Evolutionary conservation across 2,888 invertebrate genomes (phyloP).

Genomic region (Dynastes tityus): DNA sequence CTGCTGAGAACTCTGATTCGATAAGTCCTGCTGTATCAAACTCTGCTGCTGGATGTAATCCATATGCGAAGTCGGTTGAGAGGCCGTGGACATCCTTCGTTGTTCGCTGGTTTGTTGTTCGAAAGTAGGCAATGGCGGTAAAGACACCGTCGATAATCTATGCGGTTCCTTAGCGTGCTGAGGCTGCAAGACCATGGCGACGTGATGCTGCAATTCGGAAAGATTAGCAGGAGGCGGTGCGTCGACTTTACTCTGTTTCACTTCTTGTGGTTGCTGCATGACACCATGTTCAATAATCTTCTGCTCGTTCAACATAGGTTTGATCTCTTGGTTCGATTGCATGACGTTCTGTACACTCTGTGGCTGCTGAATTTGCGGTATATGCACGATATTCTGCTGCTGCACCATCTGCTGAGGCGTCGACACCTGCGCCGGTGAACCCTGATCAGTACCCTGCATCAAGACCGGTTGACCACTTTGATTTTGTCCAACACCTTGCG

Average conservation of each 20-base stretch:
- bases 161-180: constrained; percentile 61
- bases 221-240: constrained; percentile 64
- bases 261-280: constrained; percentile 53
- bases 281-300: constrained; percentile 31
- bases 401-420: constrained; percentile 28
- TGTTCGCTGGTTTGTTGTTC: constrained; percentile 61
- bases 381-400: constrained; percentile 51
- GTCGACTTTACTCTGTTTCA: constrained; percentile 31
- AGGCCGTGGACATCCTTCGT: constrained; percentile 64
- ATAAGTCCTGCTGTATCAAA: constrained; percentile 46
- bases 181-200: constrained; percentile 62
- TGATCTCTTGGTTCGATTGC: constrained; percentile 16
- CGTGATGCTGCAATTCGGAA: constrained; percentile 66
- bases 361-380: constrained; percentile 50
- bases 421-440: constrained; percentile 10
- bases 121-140: constrained; percentile 65
- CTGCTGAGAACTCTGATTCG: constrained; percentile 56
- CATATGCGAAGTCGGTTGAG: constrained; percentile 63
- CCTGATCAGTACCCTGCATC: constrained; percentile 50
- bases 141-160: constrained; percentile 63
- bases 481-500: constrained; percentile 45
- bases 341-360: constrained; percentile 41
- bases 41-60: constrained; percentile 60
- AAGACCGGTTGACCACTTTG: constrained; percentile 27
- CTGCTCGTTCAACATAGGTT: constrained; percentile 28